A percentile compares a stretch with the other conserved stretches of the same genome.
phyloP scores from a whole-genome alignment of 2,113 vertebrate species.

The Rhea americana region DNA sequence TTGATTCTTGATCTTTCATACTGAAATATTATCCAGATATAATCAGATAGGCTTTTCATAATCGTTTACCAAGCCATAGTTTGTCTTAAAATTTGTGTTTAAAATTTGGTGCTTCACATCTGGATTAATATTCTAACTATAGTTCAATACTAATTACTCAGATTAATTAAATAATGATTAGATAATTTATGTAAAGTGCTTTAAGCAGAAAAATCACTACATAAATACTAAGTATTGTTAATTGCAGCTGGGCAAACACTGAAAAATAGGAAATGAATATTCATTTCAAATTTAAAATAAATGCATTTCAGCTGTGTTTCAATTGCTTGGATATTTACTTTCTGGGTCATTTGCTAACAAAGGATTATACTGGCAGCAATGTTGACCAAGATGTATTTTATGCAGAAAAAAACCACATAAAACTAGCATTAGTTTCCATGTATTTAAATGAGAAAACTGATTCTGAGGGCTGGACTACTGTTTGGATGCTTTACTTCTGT shows the following conservation, averaged over 20 bases:
- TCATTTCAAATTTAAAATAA: slow-evolving; percentile 19
- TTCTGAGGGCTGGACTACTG: background rate
- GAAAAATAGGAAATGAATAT: background rate
- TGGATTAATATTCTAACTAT: slow-evolving; percentile 1
- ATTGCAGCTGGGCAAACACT: slow-evolving; percentile 39
- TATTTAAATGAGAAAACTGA: background rate
- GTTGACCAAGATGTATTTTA: background rate
- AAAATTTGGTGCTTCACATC: background rate
- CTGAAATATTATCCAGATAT: background rate
- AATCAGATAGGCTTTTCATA: background rate
- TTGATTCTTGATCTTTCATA: background rate
- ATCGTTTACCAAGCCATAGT: background rate
- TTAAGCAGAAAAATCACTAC: slow-evolving; percentile 14
- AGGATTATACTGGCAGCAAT: background rate
- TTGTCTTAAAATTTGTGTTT: background rate
- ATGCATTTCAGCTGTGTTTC: slow-evolving; percentile 44
- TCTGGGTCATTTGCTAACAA: slow-evolving; percentile 25
- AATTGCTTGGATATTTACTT: slow-evolving; percentile 5
- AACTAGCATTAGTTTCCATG: background rate
- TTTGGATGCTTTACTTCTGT: background rate
- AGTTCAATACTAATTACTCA: slow-evolving; percentile 3
- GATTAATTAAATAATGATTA: slow-evolving; percentile 45
- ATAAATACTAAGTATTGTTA: slow-evolving; percentile 17
- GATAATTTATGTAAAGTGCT: background rate
- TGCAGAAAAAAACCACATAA: background rate